Evolutionary conservation across 1,140 invertebrate species (phyloP), one percentile per base, ranked within the genome.

Genomic region (Archivesica marissinica): DNA sequence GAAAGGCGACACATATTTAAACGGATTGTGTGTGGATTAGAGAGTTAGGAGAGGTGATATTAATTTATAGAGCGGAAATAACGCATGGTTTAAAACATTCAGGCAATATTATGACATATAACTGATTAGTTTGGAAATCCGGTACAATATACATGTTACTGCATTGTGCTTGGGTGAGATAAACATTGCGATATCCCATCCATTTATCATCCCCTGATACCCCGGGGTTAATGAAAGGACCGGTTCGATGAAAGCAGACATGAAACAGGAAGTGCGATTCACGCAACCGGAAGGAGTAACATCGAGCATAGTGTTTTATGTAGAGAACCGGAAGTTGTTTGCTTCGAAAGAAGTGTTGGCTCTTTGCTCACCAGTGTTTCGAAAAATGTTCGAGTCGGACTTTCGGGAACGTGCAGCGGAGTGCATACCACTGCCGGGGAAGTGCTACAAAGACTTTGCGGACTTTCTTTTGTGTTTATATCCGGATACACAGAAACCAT

Each of bases 401-500:
- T 88, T 88, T 77, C 76, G 83, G 70, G 86, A 89, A 66, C 76
- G 75, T 20, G 41, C 47, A 20, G 76, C 84, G 38, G 70, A 75
- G 3, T 80, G 35, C 35, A 84, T 89, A 23, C 76, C 85, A 47
- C 76, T 89, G 41, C 83, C 78, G 7, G 86, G 70, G 7, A 89
- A 88, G 56, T 76, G 52, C 41, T 85, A 85, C 52, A 75, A 66
- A 35, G 86, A 87, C 35, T 86, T 89, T 59, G 59, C 77, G 7
- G 87, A 89, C 25, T 83, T 89, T 15, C 75, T 89, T 30, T 47
- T 83, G 30, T 89, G 88, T 64, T 23, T 89, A 30, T 89, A 89
- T 44, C 86, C 86, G 17, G 66, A 83, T 50, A 84, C 75, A 70
- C 68, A 83, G 54, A 76, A 81, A 76, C 35, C 35, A 1, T 33